Conservation (phyloP, 2,113 vertebrate genomes). For the Malaclemys terrapin region DNA sequence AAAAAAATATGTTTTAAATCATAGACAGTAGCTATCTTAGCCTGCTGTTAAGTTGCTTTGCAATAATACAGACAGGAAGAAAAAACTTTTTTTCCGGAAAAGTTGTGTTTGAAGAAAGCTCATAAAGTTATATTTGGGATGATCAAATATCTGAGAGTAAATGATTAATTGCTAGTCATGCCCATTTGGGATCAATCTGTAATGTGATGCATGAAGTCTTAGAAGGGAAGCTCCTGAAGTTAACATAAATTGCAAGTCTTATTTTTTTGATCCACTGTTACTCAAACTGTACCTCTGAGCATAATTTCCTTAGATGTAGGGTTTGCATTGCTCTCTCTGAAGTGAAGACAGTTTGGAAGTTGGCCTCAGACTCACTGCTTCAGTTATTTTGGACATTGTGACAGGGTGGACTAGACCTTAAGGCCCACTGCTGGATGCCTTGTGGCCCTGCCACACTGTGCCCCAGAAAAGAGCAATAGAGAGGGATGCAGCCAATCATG, state of each 20-base stretch:
- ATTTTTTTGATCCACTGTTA: not conserved
- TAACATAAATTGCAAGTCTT: not conserved
- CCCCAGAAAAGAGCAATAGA: too few relatives aligned
- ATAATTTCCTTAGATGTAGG: not conserved
- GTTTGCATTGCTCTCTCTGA: not conserved
- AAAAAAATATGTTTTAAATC: not conserved
- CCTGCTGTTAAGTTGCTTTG: not conserved
- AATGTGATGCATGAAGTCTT: not conserved
- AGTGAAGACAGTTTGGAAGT: not conserved
- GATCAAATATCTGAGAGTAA: not conserved
- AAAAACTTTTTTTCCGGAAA: not conserved
- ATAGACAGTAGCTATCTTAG: not conserved
- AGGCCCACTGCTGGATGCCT: too few relatives aligned
- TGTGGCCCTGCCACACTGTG: too few relatives aligned
- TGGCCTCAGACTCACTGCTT: not conserved
- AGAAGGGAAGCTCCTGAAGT: not conserved
- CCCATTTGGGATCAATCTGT: not conserved
- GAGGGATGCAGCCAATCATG: too few relatives aligned
- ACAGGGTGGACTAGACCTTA: too few relatives aligned
- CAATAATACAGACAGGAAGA: not conserved
- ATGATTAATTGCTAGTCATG: not conserved
- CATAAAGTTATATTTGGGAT: not conserved
- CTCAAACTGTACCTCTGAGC: not conserved
- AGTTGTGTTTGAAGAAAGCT: not conserved
- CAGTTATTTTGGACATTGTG: not conserved